A percentile compares a stretch with the other conserved stretches of the same genome.
Evolutionary conservation across 1,140 invertebrate genomes (phyloP).

Genomic region (Acromyrmex charruanus): DNA sequence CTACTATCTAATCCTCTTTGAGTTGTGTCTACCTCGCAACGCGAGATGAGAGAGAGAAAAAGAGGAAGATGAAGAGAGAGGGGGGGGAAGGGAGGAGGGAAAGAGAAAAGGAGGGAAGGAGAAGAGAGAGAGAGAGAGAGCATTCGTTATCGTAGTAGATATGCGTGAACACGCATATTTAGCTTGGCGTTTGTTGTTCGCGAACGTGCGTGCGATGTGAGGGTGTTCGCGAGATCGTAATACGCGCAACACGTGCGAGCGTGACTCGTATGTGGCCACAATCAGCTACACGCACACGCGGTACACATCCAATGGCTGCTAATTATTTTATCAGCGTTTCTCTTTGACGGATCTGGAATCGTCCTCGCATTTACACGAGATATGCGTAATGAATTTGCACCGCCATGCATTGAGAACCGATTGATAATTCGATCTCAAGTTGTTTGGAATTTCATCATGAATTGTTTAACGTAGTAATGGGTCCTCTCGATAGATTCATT

Average conservation of each 20-base stretch:
- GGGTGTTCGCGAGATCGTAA: slow-evolving; percentile 62
- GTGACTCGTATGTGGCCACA: slow-evolving; percentile 53
- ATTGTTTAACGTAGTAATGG: background rate
- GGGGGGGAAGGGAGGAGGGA: background rate
- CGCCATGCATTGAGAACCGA: background rate
- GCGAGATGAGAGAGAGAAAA: slow-evolving; percentile 25
- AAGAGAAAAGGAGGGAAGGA: background rate
- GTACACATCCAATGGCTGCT: slow-evolving; percentile 32
- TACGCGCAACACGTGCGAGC: slow-evolving; percentile 68
- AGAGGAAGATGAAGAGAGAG: background rate
- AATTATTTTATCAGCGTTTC: slow-evolving; percentile 64
- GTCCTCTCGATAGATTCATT: background rate
- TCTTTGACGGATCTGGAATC: slow-evolving; percentile 25
- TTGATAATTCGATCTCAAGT: slow-evolving; percentile 1
- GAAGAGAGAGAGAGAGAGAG: background rate
- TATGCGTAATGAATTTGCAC: slow-evolving; percentile 14
- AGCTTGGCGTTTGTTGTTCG: slow-evolving; percentile 57
- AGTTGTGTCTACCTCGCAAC: slow-evolving; percentile 51
- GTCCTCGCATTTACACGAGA: slow-evolving; percentile 23
- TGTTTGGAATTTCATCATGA: slow-evolving; percentile 1
- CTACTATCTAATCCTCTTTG: slow-evolving; percentile 54
- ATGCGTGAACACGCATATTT: slow-evolving; percentile 71
- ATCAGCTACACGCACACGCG: slow-evolving; percentile 64
- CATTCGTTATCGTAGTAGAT: slow-evolving; percentile 61
- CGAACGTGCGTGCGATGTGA: slow-evolving; percentile 68